These are phyloP conservation scores for Gallirallus australis DNA, from an alignment of 2,797 vertebrate species.

Conservation along the genomic window DNA sequence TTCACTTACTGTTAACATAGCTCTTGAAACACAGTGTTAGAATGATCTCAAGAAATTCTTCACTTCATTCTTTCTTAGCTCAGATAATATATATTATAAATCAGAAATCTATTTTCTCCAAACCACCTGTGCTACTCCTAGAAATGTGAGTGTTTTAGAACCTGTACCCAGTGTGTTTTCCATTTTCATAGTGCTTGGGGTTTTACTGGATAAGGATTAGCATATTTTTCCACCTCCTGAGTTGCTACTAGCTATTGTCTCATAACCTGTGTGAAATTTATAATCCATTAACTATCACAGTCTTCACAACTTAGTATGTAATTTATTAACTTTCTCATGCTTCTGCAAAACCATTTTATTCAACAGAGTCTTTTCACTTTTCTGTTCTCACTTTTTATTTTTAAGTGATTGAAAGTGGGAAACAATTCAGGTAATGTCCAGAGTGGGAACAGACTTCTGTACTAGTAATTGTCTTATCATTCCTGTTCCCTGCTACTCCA, in stretches of 20 bases:
- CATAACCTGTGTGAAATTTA: not conserved
- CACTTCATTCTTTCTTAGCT: not conserved
- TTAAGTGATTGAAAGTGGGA: not conserved
- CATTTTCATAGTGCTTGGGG: not conserved
- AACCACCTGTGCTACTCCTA: not conserved
- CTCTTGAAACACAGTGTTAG: not conserved
- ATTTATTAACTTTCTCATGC: not conserved
- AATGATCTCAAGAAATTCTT: not conserved
- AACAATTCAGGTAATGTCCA: not conserved
- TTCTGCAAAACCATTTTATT: not conserved
- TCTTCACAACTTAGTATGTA: not conserved
- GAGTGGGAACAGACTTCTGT: not conserved
- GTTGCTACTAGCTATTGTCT: not conserved
- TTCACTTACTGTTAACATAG: not conserved
- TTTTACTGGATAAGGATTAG: not conserved
- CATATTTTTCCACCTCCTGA: not conserved
- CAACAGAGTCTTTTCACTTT: not conserved
- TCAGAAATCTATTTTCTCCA: not conserved
- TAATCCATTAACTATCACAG: constrained; percentile 37
- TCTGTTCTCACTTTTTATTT: not conserved
- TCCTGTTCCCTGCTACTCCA: not conserved
- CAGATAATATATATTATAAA: not conserved
- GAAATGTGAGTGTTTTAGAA: not conserved
- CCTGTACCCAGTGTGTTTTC: not conserved
- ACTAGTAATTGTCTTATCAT: not conserved